Evolutionary conservation across 2,888 invertebrate genomes (phyloP).

Genomic region (Formica aserva): DNA sequence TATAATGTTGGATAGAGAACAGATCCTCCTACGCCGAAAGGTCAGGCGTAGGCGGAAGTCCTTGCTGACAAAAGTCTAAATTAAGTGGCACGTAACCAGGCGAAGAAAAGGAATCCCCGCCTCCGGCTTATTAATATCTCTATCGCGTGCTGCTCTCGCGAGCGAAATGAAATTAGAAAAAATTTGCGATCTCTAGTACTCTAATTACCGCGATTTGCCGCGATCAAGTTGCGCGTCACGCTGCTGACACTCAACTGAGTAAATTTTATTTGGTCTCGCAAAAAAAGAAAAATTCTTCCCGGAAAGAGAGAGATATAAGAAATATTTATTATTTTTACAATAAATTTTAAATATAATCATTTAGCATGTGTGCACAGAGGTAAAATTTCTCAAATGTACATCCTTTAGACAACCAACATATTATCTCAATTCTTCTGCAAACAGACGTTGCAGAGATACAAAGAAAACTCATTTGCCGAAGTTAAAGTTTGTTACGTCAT

Average conservation of each 20-base stretch:
- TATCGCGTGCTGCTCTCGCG: slow-evolving; percentile 43
- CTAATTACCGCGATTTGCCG: slow-evolving; percentile 30
- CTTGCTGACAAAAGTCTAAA: slow-evolving; percentile 21
- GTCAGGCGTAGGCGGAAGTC: slow-evolving; percentile 39
- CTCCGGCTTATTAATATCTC: slow-evolving; percentile 26
- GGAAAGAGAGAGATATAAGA: not conserved
- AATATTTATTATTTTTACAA: not conserved
- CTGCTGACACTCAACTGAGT: not conserved
- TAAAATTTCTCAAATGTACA: not conserved
- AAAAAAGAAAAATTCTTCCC: not conserved
- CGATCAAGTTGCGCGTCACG: slow-evolving; percentile 32
- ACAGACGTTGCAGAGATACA: not conserved
- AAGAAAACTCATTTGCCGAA: not conserved
- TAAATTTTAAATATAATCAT: not conserved
- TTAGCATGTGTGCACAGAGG: not conserved
- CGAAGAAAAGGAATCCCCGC: slow-evolving; percentile 15
- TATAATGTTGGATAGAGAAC: slow-evolving; percentile 10
- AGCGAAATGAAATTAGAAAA: slow-evolving; percentile 36
- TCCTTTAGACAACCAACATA: not conserved
- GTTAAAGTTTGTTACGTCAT: slow-evolving; percentile 33
- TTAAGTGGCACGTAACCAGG: slow-evolving; percentile 40
- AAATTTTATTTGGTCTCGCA: not conserved
- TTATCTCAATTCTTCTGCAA: not conserved
- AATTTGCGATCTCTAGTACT: slow-evolving; percentile 14
- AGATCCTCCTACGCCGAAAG: slow-evolving; percentile 3